Conservation (phyloP, 2,888 invertebrate species). For the Eupithecia exiguata region DNA sequence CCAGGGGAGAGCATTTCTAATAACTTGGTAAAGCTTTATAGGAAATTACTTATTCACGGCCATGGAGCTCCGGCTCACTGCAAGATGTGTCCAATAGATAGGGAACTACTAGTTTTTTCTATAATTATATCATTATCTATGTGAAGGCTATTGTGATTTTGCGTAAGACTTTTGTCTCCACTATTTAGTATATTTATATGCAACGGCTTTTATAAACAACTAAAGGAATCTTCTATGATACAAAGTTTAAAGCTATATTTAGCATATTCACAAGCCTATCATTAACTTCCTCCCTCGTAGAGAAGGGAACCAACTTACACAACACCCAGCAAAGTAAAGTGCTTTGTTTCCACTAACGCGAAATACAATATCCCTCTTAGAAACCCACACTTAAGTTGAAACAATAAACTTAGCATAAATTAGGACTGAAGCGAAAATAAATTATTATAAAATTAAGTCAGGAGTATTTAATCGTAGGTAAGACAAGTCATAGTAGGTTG, state of each 20-base stretch:
- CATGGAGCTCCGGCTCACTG: neutral
- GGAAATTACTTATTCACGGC: slow-evolving; percentile 13
- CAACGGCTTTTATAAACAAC: neutral
- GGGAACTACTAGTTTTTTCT: neutral
- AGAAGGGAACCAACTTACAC: neutral
- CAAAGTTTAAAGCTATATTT: neutral
- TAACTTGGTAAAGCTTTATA: slow-evolving; percentile 21
- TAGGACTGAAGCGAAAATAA: neutral
- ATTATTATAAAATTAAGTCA: neutral
- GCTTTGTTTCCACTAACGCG: slow-evolving; percentile 10
- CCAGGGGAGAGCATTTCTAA: slow-evolving; percentile 12
- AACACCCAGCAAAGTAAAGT: slow-evolving; percentile 4
- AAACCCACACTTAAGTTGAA: slow-evolving; percentile 22
- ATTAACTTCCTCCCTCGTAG: neutral
- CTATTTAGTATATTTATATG: no score
- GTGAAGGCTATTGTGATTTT: no score
- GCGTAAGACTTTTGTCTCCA: no score
- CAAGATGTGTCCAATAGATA: neutral
- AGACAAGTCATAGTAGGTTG: neutral
- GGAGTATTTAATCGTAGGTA: neutral
- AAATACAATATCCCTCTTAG: slow-evolving; percentile 2
- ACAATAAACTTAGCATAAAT: slow-evolving; percentile 46
- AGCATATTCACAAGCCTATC: slow-evolving; percentile 4
- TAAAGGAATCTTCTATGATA: neutral
- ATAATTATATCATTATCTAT: neutral